These are phyloP conservation scores for Digitonthophagus gazella DNA, from an alignment of 2,888 invertebrate species.

Conservation along the genomic window DNA sequence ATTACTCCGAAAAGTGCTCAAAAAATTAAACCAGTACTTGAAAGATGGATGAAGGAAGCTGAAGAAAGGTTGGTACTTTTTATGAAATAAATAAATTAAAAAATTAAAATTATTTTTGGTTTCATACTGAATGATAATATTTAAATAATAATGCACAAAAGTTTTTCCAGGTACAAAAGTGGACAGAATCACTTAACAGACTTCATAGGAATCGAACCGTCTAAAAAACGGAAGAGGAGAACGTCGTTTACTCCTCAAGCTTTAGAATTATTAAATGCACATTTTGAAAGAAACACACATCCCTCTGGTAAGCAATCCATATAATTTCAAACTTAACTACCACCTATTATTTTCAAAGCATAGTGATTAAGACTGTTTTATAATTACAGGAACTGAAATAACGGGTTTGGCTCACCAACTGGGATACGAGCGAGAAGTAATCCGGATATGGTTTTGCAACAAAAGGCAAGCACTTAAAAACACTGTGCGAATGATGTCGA, in stretches of 20 bases:
- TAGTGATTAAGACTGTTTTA: slow-evolving; percentile 17
- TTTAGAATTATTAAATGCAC: slow-evolving; percentile 88
- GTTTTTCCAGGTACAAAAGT: slow-evolving; percentile 76
- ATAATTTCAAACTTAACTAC: slow-evolving; percentile 6
- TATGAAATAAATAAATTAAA: background rate
- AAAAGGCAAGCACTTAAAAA: slow-evolving; percentile 97
- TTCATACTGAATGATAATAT: slow-evolving; percentile 20
- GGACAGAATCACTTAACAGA: slow-evolving; percentile 93
- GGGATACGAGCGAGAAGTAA: slow-evolving; percentile 96
- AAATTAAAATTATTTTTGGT: background rate
- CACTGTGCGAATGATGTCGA: slow-evolving; percentile 94
- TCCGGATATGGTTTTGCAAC: slow-evolving; percentile 99
- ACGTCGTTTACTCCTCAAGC: slow-evolving; percentile 98
- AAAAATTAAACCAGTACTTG: slow-evolving; percentile 98
- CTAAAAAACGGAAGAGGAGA: slow-evolving; percentile 93
- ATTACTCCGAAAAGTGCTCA: slow-evolving; percentile 99
- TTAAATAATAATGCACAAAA: slow-evolving; percentile 39
- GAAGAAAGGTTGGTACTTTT: slow-evolving; percentile 83
- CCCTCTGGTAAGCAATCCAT: slow-evolving; percentile 76
- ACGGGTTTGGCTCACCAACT: slow-evolving; percentile 92
- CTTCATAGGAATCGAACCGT: slow-evolving; percentile 94
- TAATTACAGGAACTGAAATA: slow-evolving; percentile 85
- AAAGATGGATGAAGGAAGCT: slow-evolving; percentile 98
- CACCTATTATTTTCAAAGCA: slow-evolving; percentile 16
- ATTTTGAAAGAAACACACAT: slow-evolving; percentile 96